phyloP scores from a whole-genome alignment of 2,113 vertebrate species.

The Cathartes aura region DNA sequence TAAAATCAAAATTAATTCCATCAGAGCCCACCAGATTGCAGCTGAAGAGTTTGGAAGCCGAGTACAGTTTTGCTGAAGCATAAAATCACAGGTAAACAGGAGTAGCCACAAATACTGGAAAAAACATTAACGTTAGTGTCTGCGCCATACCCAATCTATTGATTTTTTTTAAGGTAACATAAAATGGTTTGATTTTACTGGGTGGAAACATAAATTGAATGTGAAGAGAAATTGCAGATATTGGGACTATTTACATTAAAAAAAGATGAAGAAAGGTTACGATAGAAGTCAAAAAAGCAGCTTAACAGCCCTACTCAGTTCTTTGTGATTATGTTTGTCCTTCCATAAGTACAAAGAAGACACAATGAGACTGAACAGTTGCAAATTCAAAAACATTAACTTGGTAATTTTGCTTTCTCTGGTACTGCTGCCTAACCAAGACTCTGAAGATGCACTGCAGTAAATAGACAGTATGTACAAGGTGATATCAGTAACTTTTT shows the following conservation, averaged over 20 bases:
- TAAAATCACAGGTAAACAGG: constrained; percentile 30
- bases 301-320: neutral
- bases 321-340: neutral
- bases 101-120: neutral
- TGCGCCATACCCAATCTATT: neutral
- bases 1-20: constrained; percentile 55
- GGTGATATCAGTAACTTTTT: neutral
- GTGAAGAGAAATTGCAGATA: neutral
- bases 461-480: neutral
- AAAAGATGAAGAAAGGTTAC: neutral
- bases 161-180: neutral
- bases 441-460: neutral
- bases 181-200: constrained; percentile 9
- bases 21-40: constrained; percentile 1
- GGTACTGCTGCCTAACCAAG: neutral
- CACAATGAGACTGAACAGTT: neutral
- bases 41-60: constrained; percentile 6
- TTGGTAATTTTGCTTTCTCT: neutral
- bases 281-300: neutral
- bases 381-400: neutral
- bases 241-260: neutral
- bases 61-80: neutral
- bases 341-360: neutral
- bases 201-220: neutral
- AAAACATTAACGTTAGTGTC: neutral